Evolutionary conservation across 2,797 vertebrate species (phyloP), one percentile per base, ranked within the genome.

Genomic region (Phylloscopus collybita): DNA sequence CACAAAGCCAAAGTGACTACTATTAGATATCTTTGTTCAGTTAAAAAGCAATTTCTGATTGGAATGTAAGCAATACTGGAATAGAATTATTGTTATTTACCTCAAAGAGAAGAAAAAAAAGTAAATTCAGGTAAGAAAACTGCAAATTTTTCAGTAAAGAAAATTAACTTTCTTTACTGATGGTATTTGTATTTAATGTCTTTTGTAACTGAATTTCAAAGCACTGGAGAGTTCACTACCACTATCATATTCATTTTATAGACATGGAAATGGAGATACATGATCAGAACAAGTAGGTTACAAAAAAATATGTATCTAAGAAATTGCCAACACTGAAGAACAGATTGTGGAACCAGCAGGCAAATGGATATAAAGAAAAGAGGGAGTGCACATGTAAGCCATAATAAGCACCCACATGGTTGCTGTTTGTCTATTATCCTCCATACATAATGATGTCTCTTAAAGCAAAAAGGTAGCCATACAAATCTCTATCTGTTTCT

Each of bases 341-440:
- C 88, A 95, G 90, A 86, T 74, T 94, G 88, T 62, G 64, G 81
- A 94, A 90, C 30, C 71, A 80, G 79, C 79, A 96, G 83, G 80
- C 49, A 92, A 96, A 94, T 40, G 61, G 91, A 84, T 79, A 56
- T 40, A 79, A 90, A 91, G 79, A 79, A 83, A 18, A 80, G 75
- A 82, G 38, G 47, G 2, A 73, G 53, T 23, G 34, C 71, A 82
- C 53, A 67, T 44, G 26, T 34, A 88, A 81, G 47, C 73, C 80
- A 40, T 49, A 49, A 56, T 62, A 84, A 83, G 80, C 57, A 80
- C 20, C 71, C 49, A 61, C 15, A 7, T 2, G 8, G 42, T 29
- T 96, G 34, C 47, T 67, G 44, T 91, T 86, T 27, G 5, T 80
- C 61, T 92, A 42, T 83, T 88, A 81, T 80, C 38, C 45, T 90